Conservation (phyloP, 2,113 vertebrate genomes). For the Limanda limanda region DNA sequence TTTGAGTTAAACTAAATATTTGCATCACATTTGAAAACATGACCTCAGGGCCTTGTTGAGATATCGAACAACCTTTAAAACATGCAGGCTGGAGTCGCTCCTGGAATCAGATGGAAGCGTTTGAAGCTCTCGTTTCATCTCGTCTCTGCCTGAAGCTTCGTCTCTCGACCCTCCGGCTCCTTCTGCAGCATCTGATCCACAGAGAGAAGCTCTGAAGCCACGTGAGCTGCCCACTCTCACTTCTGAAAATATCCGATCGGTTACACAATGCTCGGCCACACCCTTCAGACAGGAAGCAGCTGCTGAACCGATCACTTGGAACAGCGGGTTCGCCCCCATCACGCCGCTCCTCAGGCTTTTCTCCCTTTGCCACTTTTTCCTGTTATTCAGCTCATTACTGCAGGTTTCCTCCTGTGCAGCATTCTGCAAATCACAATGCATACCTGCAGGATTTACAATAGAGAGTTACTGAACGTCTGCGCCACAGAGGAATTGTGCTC, state of each 20-base stretch:
- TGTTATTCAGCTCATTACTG: constrained; percentile 52
- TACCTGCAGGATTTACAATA: constrained; percentile 8
- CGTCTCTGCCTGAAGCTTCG: neutral
- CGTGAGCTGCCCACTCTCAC: neutral
- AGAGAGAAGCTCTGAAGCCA: neutral
- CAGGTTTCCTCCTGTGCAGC: constrained; percentile 14
- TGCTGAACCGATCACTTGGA: constrained; percentile 48
- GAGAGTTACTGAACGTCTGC: neutral
- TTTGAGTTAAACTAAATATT: no score
- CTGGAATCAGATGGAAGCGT: no score
- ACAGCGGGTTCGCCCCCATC: constrained; percentile 11
- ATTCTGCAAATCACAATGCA: neutral
- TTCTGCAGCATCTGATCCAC: constrained; percentile 17
- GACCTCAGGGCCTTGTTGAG: no score
- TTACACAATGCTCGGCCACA: constrained; percentile 46
- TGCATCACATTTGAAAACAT: no score
- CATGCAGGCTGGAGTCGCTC: no score
- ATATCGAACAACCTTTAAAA: no score
- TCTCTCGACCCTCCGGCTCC: neutral
- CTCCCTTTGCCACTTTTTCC: constrained; percentile 57
- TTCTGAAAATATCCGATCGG: constrained; percentile 21
- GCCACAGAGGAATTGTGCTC: constrained; percentile 17
- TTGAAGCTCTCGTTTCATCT: no score
- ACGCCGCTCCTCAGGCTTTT: constrained; percentile 4
- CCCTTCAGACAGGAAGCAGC: constrained; percentile 63